Evolutionary conservation across 2,888 invertebrate species (phyloP), one percentile per base, ranked within the genome.

Genomic region (Andricus quercusramuli): DNA sequence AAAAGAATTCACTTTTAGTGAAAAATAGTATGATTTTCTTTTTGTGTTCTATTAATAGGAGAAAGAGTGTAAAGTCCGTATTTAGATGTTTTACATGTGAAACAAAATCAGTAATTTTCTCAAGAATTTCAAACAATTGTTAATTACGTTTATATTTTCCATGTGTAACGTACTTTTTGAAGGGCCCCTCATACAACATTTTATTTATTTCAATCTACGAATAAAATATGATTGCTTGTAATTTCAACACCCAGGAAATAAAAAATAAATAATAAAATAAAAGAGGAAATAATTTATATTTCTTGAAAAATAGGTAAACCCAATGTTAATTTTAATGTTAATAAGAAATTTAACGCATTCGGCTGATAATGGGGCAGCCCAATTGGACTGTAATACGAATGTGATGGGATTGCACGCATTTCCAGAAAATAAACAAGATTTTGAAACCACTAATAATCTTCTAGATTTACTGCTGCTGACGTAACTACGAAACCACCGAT

Each of bases 401-500:
- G 32, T 51, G 51, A 56, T 51, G 32, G 56, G 32, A 17, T 51
- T 56, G 29, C 9, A 51, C 20, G 51, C 51, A 56, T 74, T 62
- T 62, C 3, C 6, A 25, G 62, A 62, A 62, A 62, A 62, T 62
- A 62, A 62, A 62, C 74, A 32, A 51, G 25, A 56, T 74, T 56
- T 56, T 74, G 32, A 74, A 74, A 74, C 29, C n/a, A 29, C 51
- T 56, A 74, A 56, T 74, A 74, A 74, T 74, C 37, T 56, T 74
- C 29, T 56, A 37, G 56, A 74, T 56, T 74, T 74, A 74, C 11
- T 15, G 25, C 51, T 56, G 32, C 8, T 32, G 51, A 74, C 56
- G 74, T 56, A 56, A 51, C 56, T 32, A 37, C 5, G 32, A 74
- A 74, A 74, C 74, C 56, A 32, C 51, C 56, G 56, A 74, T 74